A percentile compares a stretch with the other conserved stretches of the same genome.
phyloP scores from a whole-genome alignment of 2,888 invertebrate species.

The Drosophila prostipennis region DNA sequence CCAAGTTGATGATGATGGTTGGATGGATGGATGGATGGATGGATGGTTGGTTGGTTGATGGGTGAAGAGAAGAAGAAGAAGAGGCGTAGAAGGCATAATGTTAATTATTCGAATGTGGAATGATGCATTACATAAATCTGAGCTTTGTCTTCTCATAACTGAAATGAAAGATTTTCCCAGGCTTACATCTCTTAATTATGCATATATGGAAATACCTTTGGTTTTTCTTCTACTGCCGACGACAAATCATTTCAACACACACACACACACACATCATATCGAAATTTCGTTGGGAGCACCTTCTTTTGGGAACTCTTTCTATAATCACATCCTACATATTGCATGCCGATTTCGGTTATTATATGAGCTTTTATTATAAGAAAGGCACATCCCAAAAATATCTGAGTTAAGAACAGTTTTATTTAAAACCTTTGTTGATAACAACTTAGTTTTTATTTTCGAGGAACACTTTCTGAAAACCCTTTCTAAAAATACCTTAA shows the following conservation, averaged over 20 bases:
- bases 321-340: neutral
- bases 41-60: neutral
- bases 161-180: conserved; percentile 36
- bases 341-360: neutral
- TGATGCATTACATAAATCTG: conserved; percentile 66
- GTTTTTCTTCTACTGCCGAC: conserved; percentile 12
- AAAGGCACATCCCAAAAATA: neutral
- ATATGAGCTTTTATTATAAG: neutral
- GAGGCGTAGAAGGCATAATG: conserved; percentile 24
- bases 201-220: conserved; percentile 33
- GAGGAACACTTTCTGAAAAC: too few species aligned
- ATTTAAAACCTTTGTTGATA: neutral
- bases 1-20: conserved; percentile 11
- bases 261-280: neutral
- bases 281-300: neutral
- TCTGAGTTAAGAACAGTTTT: too few species aligned
- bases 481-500: neutral
- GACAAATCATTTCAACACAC: conserved; percentile 21
- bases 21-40: conserved; percentile 2
- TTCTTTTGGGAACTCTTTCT: neutral
- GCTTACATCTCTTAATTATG: conserved; percentile 37
- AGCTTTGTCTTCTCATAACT: conserved; percentile 66
- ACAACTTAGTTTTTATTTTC: neutral
- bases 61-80: neutral
- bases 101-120: conserved; percentile 45